phyloP scores from a whole-genome alignment of 2,888 invertebrate genomes.

The Sinohyriopsis cumingii region DNA sequence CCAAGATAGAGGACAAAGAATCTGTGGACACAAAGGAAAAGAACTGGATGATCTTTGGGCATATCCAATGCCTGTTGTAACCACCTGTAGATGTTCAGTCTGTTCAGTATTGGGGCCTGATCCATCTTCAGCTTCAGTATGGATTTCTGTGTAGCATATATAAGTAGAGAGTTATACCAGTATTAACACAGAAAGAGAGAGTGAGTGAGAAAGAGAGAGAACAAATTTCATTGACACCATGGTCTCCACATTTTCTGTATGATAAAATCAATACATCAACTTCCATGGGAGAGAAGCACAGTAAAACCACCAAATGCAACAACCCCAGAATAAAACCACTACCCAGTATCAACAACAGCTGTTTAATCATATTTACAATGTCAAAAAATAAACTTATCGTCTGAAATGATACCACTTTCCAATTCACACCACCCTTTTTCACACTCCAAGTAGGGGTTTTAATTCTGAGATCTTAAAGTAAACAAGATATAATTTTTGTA shows the following conservation, averaged over 20 bases:
- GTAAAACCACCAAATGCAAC: no score
- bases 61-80: conserved; percentile 82
- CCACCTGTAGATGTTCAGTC: conserved; percentile 80
- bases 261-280: background rate
- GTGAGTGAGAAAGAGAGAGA: background rate
- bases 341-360: no score
- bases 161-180: background rate
- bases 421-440: no score
- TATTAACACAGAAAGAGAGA: background rate
- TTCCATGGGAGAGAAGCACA: no score
- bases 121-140: conserved; percentile 59
- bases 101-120: conserved; percentile 49
- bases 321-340: no score
- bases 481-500: no score
- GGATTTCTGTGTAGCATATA: conserved; percentile 51
- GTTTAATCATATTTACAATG: no score
- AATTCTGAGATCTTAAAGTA: no score
- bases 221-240: background rate
- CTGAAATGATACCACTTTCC: no score
- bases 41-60: conserved; percentile 79
- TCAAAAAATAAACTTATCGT: no score
- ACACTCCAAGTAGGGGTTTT: no score
- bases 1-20: conserved; percentile 83
- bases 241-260: background rate
- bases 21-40: conserved; percentile 83